A percentile compares a stretch with the other conserved stretches of the same genome.
Conservation (phyloP, 2,113 vertebrate genomes). For the Phyllopteryx taeniolatus region DNA sequence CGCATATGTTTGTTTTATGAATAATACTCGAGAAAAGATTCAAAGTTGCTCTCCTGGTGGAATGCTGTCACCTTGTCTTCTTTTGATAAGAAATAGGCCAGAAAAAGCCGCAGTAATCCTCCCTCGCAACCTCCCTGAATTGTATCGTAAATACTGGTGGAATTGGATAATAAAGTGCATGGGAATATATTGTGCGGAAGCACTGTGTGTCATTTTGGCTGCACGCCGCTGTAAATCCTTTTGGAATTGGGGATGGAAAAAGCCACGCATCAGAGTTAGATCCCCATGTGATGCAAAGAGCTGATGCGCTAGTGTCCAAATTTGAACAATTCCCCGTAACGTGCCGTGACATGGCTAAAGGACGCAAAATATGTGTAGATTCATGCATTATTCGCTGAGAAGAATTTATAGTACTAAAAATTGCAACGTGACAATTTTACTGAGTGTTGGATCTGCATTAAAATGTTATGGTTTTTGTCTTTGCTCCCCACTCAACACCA, state of each 20-base stretch:
- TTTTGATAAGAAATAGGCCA: slow-evolving; percentile 32
- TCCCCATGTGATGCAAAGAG: slow-evolving; percentile 24
- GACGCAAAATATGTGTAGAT: slow-evolving; percentile 41
- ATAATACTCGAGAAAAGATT: neutral
- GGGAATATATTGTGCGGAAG: slow-evolving; percentile 44
- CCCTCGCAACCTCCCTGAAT: slow-evolving; percentile 17
- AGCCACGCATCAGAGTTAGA: slow-evolving; percentile 32
- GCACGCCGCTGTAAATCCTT: slow-evolving; percentile 34
- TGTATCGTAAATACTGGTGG: slow-evolving; percentile 24
- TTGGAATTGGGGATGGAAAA: slow-evolving; percentile 24
- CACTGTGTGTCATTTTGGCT: slow-evolving; percentile 39
- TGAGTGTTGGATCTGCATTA: neutral
- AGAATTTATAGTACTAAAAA: neutral
- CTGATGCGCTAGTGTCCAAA: neutral
- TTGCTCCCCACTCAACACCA: neutral
- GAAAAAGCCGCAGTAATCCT: slow-evolving; percentile 33
- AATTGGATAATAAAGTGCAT: slow-evolving; percentile 30
- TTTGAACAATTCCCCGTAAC: neutral
- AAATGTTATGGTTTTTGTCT: neutral
- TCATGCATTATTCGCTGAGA: slow-evolving; percentile 41
- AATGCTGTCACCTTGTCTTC: slow-evolving; percentile 7
- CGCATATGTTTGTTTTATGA: neutral
- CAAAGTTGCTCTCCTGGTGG: slow-evolving; percentile 14
- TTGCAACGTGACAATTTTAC: neutral
- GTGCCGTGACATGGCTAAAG: neutral